A percentile compares a stretch with the other conserved stretches of the same genome.
Evolutionary conservation across 2,113 vertebrate species (phyloP).

Genomic region (Grammomys dolichurus): DNA sequence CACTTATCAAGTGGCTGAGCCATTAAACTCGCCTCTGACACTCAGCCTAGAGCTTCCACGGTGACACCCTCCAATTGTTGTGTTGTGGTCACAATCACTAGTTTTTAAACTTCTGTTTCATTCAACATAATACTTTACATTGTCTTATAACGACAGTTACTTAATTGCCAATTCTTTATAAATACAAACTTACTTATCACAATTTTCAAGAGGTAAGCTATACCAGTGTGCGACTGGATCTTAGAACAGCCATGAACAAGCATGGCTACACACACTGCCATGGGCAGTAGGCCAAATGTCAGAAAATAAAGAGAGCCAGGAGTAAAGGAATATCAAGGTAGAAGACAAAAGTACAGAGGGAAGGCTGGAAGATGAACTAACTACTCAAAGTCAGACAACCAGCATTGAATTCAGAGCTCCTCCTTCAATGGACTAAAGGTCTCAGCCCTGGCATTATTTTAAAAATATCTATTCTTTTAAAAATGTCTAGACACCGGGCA

Average conservation of each 20-base stretch:
- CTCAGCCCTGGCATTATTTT: background rate
- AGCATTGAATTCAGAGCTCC: background rate
- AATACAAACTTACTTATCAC: background rate
- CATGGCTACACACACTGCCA: fast-evolving
- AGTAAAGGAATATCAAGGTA: background rate
- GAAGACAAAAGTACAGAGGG: background rate
- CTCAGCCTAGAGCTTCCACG: background rate
- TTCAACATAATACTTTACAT: slow-evolving; percentile 56
- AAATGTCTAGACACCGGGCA: no score
- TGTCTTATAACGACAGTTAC: background rate
- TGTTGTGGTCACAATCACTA: background rate
- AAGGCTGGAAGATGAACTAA: background rate
- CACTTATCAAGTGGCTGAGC: slow-evolving; percentile 35
- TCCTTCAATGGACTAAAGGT: background rate
- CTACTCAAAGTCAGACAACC: background rate
- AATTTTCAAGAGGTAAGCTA: background rate
- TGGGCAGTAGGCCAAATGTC: background rate
- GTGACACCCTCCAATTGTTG: background rate
- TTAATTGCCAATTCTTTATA: background rate
- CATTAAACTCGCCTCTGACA: slow-evolving; percentile 38
- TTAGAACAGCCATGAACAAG: background rate
- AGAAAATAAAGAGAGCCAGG: background rate
- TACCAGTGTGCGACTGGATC: background rate
- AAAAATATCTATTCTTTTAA: background rate
- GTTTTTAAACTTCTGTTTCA: slow-evolving; percentile 16